Base-by-base conservation (phyloP, 2,888 invertebrate species). In the Cephus rjabovi region DNA sequence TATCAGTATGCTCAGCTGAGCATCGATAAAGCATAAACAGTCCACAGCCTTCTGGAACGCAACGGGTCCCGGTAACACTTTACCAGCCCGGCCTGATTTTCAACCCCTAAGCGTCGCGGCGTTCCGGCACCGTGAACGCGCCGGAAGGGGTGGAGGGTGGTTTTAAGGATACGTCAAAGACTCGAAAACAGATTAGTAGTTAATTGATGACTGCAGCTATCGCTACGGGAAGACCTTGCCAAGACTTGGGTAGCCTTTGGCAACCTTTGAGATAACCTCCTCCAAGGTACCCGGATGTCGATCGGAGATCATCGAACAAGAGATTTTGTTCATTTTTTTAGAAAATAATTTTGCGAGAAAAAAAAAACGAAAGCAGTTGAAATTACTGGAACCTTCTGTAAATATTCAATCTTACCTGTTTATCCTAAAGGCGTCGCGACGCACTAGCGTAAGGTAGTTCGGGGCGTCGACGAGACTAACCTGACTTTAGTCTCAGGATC, bases 11-110 rank as follows among this genome's bases (percentile, higher is more conserved):
- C 80, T 80, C 79, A 79, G 73, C 79, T 81, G 81, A 80, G 80
- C 79, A 77, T 81, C 83, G 81, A 83, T 83, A 83, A 80, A 83
- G 79, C 79, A 80, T 78, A 83, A 83, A 83, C 82, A 83, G 81
- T 81, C 82, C 76, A 76, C 77, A 76, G 80, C 76, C 76, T 77
- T 79, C 77, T 33, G 33, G 74, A 31, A 34, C 34, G 74, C n/a
- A 30, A 40, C 40, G 40, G 40, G 40, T 15, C 40, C 15, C 4
- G 40, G 40, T 40, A 15, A 40, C 6, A 40, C 40, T 40, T 40
- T 40, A 6, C 40, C 6, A 40, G 15, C 15, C 40, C 15, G 6
- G 40, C 40, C 40, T 40, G 40, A 40, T 40, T n/a, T 34, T 74
- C 74, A 31, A n/a, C 74, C 74, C 74, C 34, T 74, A 34, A 34